Evolutionary conservation across 2,888 invertebrate species (phyloP).

Genomic region (Tubiluchus corallicola): DNA sequence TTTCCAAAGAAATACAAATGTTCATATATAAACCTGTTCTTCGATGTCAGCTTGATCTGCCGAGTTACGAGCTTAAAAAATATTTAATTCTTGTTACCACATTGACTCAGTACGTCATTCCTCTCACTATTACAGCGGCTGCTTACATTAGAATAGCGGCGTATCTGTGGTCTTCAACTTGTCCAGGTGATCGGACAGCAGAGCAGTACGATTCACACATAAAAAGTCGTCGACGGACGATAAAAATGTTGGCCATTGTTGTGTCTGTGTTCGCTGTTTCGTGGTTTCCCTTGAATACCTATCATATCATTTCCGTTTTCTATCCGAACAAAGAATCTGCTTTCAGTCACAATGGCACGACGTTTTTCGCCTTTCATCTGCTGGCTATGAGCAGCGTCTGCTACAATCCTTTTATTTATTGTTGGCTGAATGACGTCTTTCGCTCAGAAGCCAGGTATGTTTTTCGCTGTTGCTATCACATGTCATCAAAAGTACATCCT

Average conservation of each 20-base stretch:
- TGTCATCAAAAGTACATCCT: conserved; percentile 16
- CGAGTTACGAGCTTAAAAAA: conserved; percentile 22
- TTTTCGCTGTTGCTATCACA: conserved; percentile 21
- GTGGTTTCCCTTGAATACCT: conserved; percentile 33
- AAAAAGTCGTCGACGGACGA: conserved; percentile 29
- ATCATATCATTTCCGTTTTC: conserved; percentile 29
- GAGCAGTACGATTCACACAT: conserved; percentile 27
- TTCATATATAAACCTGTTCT: conserved; percentile 17
- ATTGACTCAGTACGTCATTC: conserved; percentile 30
- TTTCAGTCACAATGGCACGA: conserved; percentile 24
- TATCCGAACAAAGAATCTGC: conserved; percentile 20
- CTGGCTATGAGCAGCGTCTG: conserved; percentile 33
- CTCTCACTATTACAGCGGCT: conserved; percentile 26
- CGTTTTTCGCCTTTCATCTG: conserved; percentile 31
- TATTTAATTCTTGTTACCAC: conserved; percentile 28
- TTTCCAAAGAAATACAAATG: conserved; percentile 16
- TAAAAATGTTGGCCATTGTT: conserved; percentile 31
- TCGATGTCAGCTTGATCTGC: conserved; percentile 26
- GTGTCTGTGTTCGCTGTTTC: conserved; percentile 30
- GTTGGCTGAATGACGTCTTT: conserved; percentile 33
- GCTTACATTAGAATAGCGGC: conserved; percentile 28
- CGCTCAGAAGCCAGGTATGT: conserved; percentile 23
- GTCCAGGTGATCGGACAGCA: conserved; percentile 28
- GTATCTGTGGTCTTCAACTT: conserved; percentile 23
- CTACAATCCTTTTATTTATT: conserved; percentile 34